These are phyloP conservation scores for Mesodorylaimus sp. DNA, from an alignment of 2,888 invertebrate genomes.

Conservation along the genomic window DNA sequence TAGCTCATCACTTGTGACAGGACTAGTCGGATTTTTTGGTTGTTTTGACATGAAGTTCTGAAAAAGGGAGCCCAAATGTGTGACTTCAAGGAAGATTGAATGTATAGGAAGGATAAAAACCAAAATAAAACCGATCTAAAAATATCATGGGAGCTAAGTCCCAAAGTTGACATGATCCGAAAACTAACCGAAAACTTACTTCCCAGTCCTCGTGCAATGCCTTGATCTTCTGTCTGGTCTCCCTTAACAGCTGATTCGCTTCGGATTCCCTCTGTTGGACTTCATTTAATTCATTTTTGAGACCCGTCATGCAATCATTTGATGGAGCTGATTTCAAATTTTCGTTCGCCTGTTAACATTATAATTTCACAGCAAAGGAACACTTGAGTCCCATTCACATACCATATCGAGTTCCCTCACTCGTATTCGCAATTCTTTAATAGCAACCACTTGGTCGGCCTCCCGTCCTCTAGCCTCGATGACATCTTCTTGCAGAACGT, in stretches of 20 bases:
- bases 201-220: constrained; percentile 77
- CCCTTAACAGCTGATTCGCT: constrained; percentile 81
- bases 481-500: constrained; percentile 77
- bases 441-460: constrained; percentile 71
- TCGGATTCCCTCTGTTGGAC: constrained; percentile 93
- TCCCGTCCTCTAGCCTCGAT: constrained; percentile 74
- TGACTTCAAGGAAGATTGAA: constrained; percentile 54
- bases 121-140: too few relatives aligned
- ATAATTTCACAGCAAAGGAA: too few relatives aligned
- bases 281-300: constrained; percentile 91
- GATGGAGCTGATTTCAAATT: constrained; percentile 74
- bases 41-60: too few relatives aligned
- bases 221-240: constrained; percentile 68
- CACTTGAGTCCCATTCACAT: constrained; percentile 13
- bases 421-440: constrained; percentile 62
- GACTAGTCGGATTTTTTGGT: constrained; percentile 38
- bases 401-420: constrained; percentile 63
- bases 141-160: too few relatives aligned
- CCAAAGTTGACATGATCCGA: too few relatives aligned
- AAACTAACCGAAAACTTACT: too few relatives aligned
- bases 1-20: constrained; percentile 40
- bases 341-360: constrained; percentile 73
- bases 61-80: too few relatives aligned
- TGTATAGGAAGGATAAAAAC: too few relatives aligned
- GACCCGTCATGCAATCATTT: constrained; percentile 81